A percentile compares a stretch with the other conserved stretches of the same genome.
phyloP scores from a whole-genome alignment of 2,888 invertebrate genomes.

The Standfussiana lucernea region DNA sequence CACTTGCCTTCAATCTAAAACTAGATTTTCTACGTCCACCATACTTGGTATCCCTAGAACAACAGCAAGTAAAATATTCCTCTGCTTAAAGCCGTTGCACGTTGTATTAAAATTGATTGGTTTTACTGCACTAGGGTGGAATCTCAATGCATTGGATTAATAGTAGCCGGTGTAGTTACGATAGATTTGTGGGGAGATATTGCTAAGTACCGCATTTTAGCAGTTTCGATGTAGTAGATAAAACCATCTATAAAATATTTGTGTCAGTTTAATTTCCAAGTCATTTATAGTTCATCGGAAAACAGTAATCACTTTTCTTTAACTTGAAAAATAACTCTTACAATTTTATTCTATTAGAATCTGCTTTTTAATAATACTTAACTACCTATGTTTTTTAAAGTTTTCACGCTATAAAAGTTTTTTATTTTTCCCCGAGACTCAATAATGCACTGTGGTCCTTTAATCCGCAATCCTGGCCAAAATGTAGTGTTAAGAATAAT shows the following conservation, averaged over 20 bases:
- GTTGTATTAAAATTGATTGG: conserved; percentile 63
- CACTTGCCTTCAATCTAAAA: background rate
- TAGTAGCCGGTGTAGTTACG: conserved; percentile 64
- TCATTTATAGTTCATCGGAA: background rate
- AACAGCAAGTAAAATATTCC: conserved; percentile 8
- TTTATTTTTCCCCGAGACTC: background rate
- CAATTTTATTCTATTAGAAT: background rate
- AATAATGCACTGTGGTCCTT: background rate
- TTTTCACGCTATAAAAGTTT: background rate
- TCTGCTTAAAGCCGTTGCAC: conserved; percentile 23
- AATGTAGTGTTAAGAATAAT: conserved; percentile 29
- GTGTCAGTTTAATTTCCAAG: background rate
- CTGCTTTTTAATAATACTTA: background rate
- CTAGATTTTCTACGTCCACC: background rate
- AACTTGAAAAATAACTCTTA: background rate
- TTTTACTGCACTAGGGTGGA: conserved; percentile 68
- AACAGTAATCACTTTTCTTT: background rate
- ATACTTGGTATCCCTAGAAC: background rate
- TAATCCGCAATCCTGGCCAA: conserved; percentile 17
- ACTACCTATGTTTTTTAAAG: background rate
- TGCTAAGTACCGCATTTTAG: conserved; percentile 74
- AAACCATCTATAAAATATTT: conserved; percentile 11
- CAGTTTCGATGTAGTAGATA: conserved; percentile 67
- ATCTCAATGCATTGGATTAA: conserved; percentile 79
- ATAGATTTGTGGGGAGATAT: conserved; percentile 78